A percentile compares a stretch with the other conserved stretches of the same genome.
Evolutionary conservation across 1,140 invertebrate species (phyloP).

Genomic region (Megathymus violae): DNA sequence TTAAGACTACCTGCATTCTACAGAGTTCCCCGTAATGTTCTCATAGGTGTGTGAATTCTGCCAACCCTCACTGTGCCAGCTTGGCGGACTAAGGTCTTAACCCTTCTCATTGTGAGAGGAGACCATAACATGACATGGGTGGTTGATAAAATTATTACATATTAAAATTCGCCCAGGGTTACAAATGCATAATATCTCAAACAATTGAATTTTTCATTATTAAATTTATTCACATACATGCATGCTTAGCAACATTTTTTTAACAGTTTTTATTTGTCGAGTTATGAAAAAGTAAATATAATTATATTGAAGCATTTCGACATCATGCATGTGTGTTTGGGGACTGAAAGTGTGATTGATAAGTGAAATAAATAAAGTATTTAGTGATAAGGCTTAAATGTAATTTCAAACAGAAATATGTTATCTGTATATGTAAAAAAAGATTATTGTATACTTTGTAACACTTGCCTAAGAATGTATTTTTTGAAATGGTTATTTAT

Average conservation of each 20-base stretch:
- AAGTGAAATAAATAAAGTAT: background rate
- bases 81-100: too few relatives aligned
- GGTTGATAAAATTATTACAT: background rate
- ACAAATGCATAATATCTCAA: background rate
- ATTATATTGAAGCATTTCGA: background rate
- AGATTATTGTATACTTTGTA: background rate
- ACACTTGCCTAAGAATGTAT: slow-evolving; percentile 10
- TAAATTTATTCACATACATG: background rate
- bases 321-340: background rate
- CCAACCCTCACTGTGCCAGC: too few relatives aligned
- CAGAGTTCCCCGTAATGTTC: too few relatives aligned
- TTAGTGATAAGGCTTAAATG: too few relatives aligned
- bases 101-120: too few relatives aligned
- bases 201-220: background rate
- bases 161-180: background rate
- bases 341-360: background rate
- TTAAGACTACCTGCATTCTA: too few relatives aligned
- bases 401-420: background rate
- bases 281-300: background rate
- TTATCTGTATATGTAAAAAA: background rate
- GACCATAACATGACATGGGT: too few relatives aligned
- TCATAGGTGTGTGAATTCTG: too few relatives aligned
- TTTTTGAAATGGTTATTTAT: slow-evolving; percentile 6
- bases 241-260: background rate
- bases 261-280: background rate